Evolutionary conservation across 2,113 vertebrate genomes (phyloP), one percentile per base, ranked within the genome.

Genomic region (Tauraco erythrolophus): DNA sequence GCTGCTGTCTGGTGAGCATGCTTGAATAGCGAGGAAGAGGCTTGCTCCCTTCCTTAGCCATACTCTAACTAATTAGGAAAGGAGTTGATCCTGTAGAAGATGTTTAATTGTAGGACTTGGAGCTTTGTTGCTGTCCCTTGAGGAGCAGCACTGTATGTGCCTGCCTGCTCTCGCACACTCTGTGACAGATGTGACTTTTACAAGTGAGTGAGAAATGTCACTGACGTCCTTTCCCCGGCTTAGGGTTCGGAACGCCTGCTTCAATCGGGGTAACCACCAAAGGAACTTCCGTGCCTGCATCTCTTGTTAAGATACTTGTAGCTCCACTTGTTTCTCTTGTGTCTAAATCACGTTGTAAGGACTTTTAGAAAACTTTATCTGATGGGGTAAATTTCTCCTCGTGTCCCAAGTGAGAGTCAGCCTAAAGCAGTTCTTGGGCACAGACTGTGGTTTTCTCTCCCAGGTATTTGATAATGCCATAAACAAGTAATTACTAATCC

Each of bases 401-500:
- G 2, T 24, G 87, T 87, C 97, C 83, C 77, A 27, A 51, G 77
- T 35, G 19, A 74, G 85, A 60, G 91, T 61, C 15, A 48, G 28
- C 80, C 72, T 89, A n/a, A 89, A 90, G 84, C 69, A 78, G 80
- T 74, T 86, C 57, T 89, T 51, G 92, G 90, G 69, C 84, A 71
- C 64, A 23, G 25, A 7, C 57, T 33, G 57, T 70, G 84, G 21
- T 75, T 96, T 62, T 58, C 24, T 93, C 57, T 90, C 43, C 60
- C 94, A 94, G 95, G 77, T 61, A 66, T 84, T 94, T 94, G 84
- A 74, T 91, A 88, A 84, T 95, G 76, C 92, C 80, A 88, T 83
- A 95, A 98, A 92, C 88, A 97, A 92, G 89, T 96, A 95, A 96
- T 97, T 96, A 95, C 94, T 97, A 97, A 94, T 95, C 77, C 22